phyloP scores from a whole-genome alignment of 2,888 invertebrate species.

The Pyrgus malvae region DNA sequence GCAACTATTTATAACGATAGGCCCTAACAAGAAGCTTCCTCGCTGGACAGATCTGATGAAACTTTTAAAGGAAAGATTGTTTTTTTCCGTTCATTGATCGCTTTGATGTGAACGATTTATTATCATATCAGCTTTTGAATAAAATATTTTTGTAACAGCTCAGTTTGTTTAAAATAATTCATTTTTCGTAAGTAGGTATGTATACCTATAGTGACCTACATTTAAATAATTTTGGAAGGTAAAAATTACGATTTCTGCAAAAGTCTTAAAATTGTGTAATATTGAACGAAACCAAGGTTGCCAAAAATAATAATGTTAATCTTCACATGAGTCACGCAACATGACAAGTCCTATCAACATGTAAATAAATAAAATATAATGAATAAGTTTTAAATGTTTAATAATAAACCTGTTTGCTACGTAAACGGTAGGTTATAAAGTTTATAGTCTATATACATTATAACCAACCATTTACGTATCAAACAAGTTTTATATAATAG shows the following conservation, averaged over 20 bases:
- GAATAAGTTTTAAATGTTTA: too few species aligned
- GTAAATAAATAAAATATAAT: background rate
- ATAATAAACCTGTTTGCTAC: too few species aligned
- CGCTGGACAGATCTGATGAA: constrained; percentile 19
- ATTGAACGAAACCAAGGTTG: background rate
- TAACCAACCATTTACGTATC: too few species aligned
- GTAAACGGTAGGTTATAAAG: too few species aligned
- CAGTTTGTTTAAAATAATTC: background rate
- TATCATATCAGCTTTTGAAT: constrained; percentile 27
- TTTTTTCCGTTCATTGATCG: constrained; percentile 2
- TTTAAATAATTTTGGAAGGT: background rate
- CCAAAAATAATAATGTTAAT: background rate
- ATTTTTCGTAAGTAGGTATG: background rate
- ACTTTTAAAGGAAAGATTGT: constrained; percentile 44
- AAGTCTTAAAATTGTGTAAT: background rate
- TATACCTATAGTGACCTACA: too few species aligned
- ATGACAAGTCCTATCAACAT: background rate
- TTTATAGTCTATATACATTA: too few species aligned
- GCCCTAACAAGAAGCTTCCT: constrained; percentile 17
- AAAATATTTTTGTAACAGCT: background rate
- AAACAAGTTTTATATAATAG: too few species aligned
- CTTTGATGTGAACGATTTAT: constrained; percentile 45
- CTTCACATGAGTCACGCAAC: background rate
- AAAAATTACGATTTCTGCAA: background rate
- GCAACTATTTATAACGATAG: constrained; percentile 40